Evolutionary conservation across 2,797 vertebrate species (phyloP).

Genomic region (Diplodus sargus): DNA sequence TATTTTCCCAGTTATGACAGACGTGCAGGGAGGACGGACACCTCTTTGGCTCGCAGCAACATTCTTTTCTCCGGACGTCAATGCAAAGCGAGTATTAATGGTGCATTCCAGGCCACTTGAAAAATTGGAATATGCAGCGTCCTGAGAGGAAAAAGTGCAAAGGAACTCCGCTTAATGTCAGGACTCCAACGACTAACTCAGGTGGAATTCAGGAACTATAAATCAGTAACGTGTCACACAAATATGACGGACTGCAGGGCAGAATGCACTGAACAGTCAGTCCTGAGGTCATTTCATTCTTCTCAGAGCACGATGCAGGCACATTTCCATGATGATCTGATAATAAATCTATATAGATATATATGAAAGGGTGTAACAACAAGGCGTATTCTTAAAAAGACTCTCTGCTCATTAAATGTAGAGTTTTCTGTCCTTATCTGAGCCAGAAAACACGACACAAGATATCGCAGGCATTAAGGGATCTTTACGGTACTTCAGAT

Average conservation of each 20-base stretch:
- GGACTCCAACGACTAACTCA: not conserved
- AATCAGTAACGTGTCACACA: slow-evolving; percentile 20
- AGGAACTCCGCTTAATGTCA: not conserved
- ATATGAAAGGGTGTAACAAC: not conserved
- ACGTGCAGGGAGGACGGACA: slow-evolving; percentile 39
- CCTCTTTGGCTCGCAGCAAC: slow-evolving; percentile 36
- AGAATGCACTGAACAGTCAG: not conserved
- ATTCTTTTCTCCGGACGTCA: slow-evolving; percentile 48
- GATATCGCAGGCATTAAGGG: not conserved
- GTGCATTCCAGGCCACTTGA: slow-evolving; percentile 44
- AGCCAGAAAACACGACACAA: not conserved
- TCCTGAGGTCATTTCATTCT: not conserved
- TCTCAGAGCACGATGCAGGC: not conserved
- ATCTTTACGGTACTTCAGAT: not conserved
- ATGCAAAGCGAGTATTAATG: slow-evolving; percentile 24
- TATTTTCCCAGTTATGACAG: slow-evolving; percentile 49
- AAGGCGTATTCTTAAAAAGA: not conserved
- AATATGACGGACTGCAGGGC: not conserved
- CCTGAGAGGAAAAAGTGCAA: slow-evolving; percentile 3
- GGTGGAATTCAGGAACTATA: slow-evolving; percentile 26
- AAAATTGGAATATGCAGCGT: slow-evolving; percentile 25
- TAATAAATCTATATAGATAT: not conserved
- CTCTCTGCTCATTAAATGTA: not conserved
- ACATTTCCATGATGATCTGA: not conserved
- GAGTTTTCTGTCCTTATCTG: not conserved